Percentiles rank a stretch among this genome's conserved stretches.
Evolutionary conservation across 2,888 invertebrate genomes (phyloP).

Genomic region (Coelinius sp.): DNA sequence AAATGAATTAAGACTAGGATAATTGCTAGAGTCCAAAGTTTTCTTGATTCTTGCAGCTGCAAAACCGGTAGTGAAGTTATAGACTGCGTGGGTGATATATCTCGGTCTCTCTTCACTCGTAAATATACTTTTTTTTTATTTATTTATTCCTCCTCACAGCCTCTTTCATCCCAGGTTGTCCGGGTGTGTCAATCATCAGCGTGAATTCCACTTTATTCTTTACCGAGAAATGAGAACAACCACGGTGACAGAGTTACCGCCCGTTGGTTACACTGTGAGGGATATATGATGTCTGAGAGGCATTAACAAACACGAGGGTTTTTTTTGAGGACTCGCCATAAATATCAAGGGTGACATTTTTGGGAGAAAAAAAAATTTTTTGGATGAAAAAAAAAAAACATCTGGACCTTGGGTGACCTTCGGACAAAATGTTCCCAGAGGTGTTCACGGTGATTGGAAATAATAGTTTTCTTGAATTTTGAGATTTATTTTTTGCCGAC

Average conservation of each 20-base stretch:
- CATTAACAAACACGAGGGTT: conserved; percentile 54
- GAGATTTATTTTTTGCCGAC: too few relatives aligned
- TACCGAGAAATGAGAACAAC: background rate
- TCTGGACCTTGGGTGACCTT: too few relatives aligned
- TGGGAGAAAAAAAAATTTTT: conserved; percentile 45
- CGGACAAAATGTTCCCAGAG: too few relatives aligned
- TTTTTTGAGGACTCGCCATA: conserved; percentile 66
- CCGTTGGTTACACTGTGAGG: conserved; percentile 45
- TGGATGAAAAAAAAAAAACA: conserved; percentile 53
- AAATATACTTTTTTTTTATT: conserved; percentile 32
- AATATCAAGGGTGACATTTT: conserved; percentile 67
- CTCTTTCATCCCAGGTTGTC: background rate
- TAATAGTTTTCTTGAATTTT: too few relatives aligned
- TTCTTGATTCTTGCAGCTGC: conserved; percentile 46
- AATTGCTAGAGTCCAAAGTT: conserved; percentile 28
- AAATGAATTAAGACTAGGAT: conserved; percentile 35
- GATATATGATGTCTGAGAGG: conserved; percentile 47
- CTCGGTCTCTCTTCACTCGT: background rate
- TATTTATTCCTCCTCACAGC: conserved; percentile 35
- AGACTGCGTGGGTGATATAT: conserved; percentile 45
- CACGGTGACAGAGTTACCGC: conserved; percentile 63
- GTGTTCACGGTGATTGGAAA: too few relatives aligned
- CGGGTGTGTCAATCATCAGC: background rate
- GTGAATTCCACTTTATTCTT: background rate
- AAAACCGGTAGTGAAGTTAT: conserved; percentile 53